Evolutionary conservation across 1,140 invertebrate genomes (phyloP), one percentile per base, ranked within the genome.

Genomic region (Alviniconcha marisindica): DNA sequence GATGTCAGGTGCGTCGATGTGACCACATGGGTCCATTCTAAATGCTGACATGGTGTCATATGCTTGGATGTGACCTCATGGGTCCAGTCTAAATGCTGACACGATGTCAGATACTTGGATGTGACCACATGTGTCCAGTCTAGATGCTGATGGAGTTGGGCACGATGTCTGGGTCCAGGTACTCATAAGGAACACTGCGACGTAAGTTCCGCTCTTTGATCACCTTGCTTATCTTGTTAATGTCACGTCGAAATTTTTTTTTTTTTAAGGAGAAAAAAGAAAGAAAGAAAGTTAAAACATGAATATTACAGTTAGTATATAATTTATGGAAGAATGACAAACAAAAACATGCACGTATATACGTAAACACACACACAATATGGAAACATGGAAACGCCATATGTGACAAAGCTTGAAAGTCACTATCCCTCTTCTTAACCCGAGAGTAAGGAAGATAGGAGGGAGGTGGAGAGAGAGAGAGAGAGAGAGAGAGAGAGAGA

Each of bases 121-220:
- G 33, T 73, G 63, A 7, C n/a, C n/a, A n/a, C n/a, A n/a, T n/a
- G n/a, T n/a, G n/a, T n/a, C n/a, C n/a, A n/a, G 54, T 73, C 85
- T 83, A 93, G 81, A 94, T 93, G 83, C 93, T 94, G 84, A 94
- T 94, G 40, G 92, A 92, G 86, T 94, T 94, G 33, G 93, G 93
- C 31, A 94, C 91, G 77, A 89, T 90, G n/a, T 92, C 91, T 18
- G 93, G 93, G 88, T 94, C 93, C 81, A 94, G 85, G 88, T 91
- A 93, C 14, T 84, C 80, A 85, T 93, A 93, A 1, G 90, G 88
- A 54, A 88, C 88, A 63, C 91, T 87, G 60, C 91, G 86, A 2
- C 83, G 82, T 54, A 88, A 81, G 79, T 94, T 94, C 36, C 90
- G 77, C 76, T 89, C 86, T 85, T 92, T 91, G 79, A 93, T 92